Base-by-base conservation (phyloP, 30 jellyfish, hydroid and myxozoan genomes). In the Sanderia malayensis region DNA sequence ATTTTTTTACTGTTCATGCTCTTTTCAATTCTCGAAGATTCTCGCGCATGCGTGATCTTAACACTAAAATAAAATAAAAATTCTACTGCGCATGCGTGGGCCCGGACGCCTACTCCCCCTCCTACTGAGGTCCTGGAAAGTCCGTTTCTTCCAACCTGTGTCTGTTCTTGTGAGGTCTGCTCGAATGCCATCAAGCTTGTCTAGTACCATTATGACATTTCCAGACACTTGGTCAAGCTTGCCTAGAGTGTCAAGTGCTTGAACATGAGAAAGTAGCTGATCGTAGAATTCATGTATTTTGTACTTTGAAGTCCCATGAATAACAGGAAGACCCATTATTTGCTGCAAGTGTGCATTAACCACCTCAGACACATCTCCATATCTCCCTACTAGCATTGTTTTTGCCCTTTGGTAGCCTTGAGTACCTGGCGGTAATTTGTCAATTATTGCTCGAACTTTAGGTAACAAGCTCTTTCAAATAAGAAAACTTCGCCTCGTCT, bases 271-370 rank as follows among this genome's bases (percentile, higher is more conserved):
- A 9, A 71, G 70, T 2, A 81, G 77, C 33, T 70, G 80, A 25
- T 81, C 94, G 44, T 59, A 81, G 52, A 81, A 81, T 6, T 81
- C 94, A 61, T 81, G 80, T 19, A 81, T 46, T 61, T 81, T 70
- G 33, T 21, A 67, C 18, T 58, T 20, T 7, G 72, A 31, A 21
- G 74, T 60, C 34, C 85, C 79, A 53, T 31, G 64, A 24, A 80
- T 80, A 25, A 29, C 44, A 11, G 92, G 92, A 8, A 71, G 59
- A 21, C 73, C 66, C 37, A 81, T 45, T 23, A 81, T 81, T 30
- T 71, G 80, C 67, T 81, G 86, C 49, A 81, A 11, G 22, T 81
- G 86, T 20, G 94, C 85, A 45, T 81, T 70, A 15, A 71, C 81
- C 33, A 69, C 81, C 53, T 81, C 87, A 28, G 78, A 21, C 4